Evolutionary conservation across 2,888 invertebrate genomes (phyloP).

Genomic region (Plebejus melissa): DNA sequence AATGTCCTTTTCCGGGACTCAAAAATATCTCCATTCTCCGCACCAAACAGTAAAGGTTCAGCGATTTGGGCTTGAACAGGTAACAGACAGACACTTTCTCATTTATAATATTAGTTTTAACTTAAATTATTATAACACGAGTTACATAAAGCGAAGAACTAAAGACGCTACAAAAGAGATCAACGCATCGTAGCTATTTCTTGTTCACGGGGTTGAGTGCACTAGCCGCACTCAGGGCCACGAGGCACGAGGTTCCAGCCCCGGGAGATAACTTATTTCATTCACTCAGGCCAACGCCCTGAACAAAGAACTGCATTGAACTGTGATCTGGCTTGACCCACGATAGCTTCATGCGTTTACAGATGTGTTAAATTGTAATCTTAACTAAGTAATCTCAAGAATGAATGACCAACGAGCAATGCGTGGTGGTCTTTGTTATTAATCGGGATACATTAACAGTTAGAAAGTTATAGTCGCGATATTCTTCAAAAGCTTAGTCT

Average conservation of each 20-base stretch:
- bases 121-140: background rate
- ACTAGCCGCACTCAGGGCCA: constrained; percentile 26
- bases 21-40: no score
- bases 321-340: constrained; percentile 9
- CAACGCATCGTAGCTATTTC: constrained; percentile 10
- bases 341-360: background rate
- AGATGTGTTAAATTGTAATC: background rate
- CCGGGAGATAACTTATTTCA: constrained; percentile 14
- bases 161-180: constrained; percentile 15
- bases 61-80: no score
- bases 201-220: constrained; percentile 13
- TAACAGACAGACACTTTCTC: no score
- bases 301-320: constrained; percentile 19
- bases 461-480: no score
- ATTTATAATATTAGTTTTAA: no score
- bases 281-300: constrained; percentile 15
- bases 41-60: no score
- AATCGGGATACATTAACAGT: no score
- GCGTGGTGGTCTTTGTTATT: background rate
- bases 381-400: background rate
- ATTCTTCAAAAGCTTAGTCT: no score
- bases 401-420: background rate
- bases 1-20: no score
- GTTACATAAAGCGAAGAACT: background rate
- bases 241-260: constrained; percentile 4